Evolutionary conservation across 2,888 invertebrate species (phyloP).

Genomic region (Eilema depressum): DNA sequence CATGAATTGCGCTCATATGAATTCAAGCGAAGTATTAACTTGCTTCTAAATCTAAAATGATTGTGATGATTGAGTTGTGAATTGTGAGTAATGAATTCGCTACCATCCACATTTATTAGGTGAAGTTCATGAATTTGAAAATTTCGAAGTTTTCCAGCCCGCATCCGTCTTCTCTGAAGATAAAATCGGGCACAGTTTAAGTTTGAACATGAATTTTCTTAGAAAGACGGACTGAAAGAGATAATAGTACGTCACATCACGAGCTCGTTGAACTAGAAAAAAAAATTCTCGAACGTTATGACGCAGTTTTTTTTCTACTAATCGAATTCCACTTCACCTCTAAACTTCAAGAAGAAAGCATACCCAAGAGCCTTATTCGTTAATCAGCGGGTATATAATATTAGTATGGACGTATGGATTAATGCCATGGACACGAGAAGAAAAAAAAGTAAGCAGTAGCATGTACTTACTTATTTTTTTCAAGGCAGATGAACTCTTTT

Average conservation of each 20-base stretch:
- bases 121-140: background rate
- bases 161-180: background rate
- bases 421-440: no score
- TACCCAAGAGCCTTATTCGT: background rate
- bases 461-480: background rate
- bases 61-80: conserved; percentile 1
- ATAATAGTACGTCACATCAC: background rate
- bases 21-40: background rate
- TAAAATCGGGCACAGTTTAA: background rate
- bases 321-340: no score
- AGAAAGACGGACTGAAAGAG: background rate
- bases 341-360: background rate
- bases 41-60: no score
- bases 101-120: background rate
- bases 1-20: background rate
- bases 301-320: no score
- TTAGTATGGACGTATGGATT: no score
- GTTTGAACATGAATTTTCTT: background rate
- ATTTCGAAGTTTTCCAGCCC: background rate
- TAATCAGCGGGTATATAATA: background rate
- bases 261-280: background rate
- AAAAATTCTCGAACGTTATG: no score
- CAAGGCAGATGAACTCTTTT: background rate
- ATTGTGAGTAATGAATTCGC: background rate
- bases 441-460: background rate